Evolutionary conservation across 2,888 invertebrate genomes (phyloP).

Genomic region (Noctua janthina): DNA sequence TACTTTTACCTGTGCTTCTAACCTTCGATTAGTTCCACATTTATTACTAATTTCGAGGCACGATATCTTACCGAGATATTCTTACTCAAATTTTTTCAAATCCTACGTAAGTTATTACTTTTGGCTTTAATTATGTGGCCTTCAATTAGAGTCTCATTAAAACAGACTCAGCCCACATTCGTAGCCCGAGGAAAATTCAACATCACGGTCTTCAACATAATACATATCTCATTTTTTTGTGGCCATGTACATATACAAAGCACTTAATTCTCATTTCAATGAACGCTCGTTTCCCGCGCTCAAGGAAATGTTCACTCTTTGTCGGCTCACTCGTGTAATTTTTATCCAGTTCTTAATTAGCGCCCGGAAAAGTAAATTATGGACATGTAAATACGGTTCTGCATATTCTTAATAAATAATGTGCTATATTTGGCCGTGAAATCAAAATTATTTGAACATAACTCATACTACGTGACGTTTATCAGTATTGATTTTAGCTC

Average conservation of each 20-base stretch:
- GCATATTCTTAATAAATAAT: slow-evolving; percentile 11
- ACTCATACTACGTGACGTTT: background rate
- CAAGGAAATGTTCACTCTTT: slow-evolving; percentile 81
- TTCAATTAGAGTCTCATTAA: slow-evolving; percentile 78
- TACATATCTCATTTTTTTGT: slow-evolving; percentile 68
- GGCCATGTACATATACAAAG: slow-evolving; percentile 53
- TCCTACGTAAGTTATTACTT: slow-evolving; percentile 60
- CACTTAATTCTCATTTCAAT: slow-evolving; percentile 70
- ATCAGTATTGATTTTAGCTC: slow-evolving; percentile 31
- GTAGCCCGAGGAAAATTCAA: slow-evolving; percentile 76
- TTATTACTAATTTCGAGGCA: slow-evolving; percentile 48
- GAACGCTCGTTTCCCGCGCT: slow-evolving; percentile 80
- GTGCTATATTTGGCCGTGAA: slow-evolving; percentile 17
- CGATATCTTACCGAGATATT: slow-evolving; percentile 45
- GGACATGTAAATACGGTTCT: slow-evolving; percentile 10
- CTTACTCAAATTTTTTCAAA: slow-evolving; percentile 42
- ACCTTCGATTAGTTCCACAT: slow-evolving; percentile 69
- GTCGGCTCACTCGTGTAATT: slow-evolving; percentile 71
- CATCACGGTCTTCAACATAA: slow-evolving; percentile 72
- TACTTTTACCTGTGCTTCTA: slow-evolving; percentile 61
- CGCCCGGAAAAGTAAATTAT: slow-evolving; percentile 40
- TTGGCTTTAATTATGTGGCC: slow-evolving; percentile 71
- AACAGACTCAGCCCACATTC: slow-evolving; percentile 75
- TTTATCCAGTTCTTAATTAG: slow-evolving; percentile 74
- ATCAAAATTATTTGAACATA: slow-evolving; percentile 23